Conservation (phyloP, 2,888 invertebrate species). For the Latheticus oryzae region DNA sequence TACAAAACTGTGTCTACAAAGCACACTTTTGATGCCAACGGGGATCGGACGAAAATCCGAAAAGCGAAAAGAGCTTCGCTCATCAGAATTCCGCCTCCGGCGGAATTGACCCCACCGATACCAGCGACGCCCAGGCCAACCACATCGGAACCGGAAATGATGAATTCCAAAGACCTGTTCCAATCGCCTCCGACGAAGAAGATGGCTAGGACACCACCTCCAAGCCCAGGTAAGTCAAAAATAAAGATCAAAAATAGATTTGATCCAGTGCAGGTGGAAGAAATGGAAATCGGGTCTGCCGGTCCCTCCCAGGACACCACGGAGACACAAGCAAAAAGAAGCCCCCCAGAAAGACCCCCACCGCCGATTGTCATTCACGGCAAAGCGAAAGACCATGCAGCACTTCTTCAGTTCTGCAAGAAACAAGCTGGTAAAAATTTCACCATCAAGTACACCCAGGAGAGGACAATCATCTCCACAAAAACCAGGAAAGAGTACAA, state of each 20-base stretch:
- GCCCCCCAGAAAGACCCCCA: not conserved
- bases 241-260: not conserved
- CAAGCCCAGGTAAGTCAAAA: slow-evolving; percentile 1
- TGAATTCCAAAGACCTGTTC: slow-evolving; percentile 1
- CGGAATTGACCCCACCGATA: not conserved
- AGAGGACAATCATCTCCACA: slow-evolving; percentile 10
- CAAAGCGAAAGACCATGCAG: slow-evolving; percentile 1
- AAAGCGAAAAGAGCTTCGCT: not conserved
- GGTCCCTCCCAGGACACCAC: not conserved
- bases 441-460: slow-evolving; percentile 10
- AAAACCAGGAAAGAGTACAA: not conserved
- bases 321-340: not conserved
- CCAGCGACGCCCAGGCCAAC: not conserved
- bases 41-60: slow-evolving; percentile 3
- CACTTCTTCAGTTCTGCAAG: not conserved
- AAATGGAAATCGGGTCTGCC: not conserved
- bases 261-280: not conserved
- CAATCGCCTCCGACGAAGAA: slow-evolving; percentile 2
- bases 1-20: slow-evolving; percentile 2
- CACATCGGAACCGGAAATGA: slow-evolving; percentile 1
- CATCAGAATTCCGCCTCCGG: not conserved
- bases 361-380: slow-evolving; percentile 11
- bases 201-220: not conserved
- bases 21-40: slow-evolving; percentile 1
- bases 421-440: slow-evolving; percentile 1